Evolutionary conservation across 2,797 vertebrate species (phyloP).

Genomic region (Lithobates pipiens): DNA sequence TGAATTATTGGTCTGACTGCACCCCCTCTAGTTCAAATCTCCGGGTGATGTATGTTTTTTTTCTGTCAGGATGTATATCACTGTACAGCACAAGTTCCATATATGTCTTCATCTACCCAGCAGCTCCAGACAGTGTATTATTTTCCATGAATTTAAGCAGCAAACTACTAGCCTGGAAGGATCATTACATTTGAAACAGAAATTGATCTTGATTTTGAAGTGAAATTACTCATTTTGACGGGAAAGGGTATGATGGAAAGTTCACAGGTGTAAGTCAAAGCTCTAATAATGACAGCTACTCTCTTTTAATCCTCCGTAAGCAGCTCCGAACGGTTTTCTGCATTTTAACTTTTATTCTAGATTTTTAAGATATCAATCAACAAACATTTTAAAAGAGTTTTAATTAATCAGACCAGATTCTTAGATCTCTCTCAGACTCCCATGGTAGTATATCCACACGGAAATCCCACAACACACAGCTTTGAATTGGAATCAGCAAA

Average conservation of each 20-base stretch:
- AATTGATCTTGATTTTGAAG: conserved; percentile 5
- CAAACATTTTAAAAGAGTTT: not conserved
- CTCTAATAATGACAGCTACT: not conserved
- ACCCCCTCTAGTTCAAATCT: no score
- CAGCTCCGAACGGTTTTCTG: not conserved
- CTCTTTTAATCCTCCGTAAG: not conserved
- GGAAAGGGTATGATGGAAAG: not conserved
- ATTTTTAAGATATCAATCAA: not conserved
- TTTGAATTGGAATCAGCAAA: no score
- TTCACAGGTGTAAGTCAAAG: not conserved
- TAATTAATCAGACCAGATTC: not conserved
- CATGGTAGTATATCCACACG: no score
- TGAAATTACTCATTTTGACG: not conserved
- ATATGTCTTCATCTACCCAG: not conserved
- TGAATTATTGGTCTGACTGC: no score
- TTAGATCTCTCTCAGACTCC: no score
- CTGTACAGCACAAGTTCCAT: not conserved
- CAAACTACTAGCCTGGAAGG: not conserved
- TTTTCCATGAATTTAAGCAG: not conserved
- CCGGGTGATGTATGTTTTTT: not conserved
- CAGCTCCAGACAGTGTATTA: not conserved
- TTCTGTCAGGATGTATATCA: not conserved
- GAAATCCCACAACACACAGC: no score
- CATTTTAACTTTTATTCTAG: not conserved
- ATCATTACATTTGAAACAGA: not conserved